Conservation (phyloP, 2,113 vertebrate species). For the Nestor notabilis region DNA sequence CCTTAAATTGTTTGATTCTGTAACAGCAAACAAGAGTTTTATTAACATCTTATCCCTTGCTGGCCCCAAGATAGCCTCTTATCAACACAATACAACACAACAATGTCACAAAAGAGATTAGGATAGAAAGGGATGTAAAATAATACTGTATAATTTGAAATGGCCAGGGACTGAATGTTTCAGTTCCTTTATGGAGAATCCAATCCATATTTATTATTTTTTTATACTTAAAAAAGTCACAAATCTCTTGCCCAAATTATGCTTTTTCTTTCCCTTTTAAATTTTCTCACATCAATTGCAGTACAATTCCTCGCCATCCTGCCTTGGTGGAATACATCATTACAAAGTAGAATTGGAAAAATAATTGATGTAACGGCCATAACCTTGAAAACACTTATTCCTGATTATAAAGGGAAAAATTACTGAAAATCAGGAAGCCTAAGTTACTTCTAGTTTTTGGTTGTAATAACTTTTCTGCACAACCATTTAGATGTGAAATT, state of each 20-base stretch:
- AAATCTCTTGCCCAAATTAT: constrained; percentile 36
- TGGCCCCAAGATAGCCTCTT: constrained; percentile 61
- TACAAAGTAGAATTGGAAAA: constrained; percentile 48
- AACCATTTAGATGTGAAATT: background rate
- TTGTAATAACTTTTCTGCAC: background rate
- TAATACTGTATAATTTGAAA: constrained; percentile 43
- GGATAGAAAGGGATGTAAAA: constrained; percentile 33
- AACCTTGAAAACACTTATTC: constrained; percentile 45
- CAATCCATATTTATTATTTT: constrained; percentile 1
- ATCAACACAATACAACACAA: constrained; percentile 60
- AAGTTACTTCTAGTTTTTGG: background rate
- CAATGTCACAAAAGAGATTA: constrained; percentile 50
- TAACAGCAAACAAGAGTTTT: constrained; percentile 65
- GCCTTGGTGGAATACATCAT: background rate
- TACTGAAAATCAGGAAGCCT: background rate
- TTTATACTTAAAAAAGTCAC: constrained; percentile 13
- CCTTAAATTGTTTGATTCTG: constrained; percentile 52
- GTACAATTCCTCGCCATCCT: constrained; percentile 1
- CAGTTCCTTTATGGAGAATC: background rate
- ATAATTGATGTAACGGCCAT: constrained; percentile 51
- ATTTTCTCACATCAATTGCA: background rate
- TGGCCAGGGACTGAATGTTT: constrained; percentile 1
- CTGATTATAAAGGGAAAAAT: background rate
- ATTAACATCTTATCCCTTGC: constrained; percentile 63
- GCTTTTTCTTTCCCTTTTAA: background rate